A percentile compares a stretch with the other conserved stretches of the same genome.
These are phyloP conservation scores for Meloidogyne chitwoodi DNA, from an alignment of 1,140 invertebrate species.

Conservation along the genomic window DNA sequence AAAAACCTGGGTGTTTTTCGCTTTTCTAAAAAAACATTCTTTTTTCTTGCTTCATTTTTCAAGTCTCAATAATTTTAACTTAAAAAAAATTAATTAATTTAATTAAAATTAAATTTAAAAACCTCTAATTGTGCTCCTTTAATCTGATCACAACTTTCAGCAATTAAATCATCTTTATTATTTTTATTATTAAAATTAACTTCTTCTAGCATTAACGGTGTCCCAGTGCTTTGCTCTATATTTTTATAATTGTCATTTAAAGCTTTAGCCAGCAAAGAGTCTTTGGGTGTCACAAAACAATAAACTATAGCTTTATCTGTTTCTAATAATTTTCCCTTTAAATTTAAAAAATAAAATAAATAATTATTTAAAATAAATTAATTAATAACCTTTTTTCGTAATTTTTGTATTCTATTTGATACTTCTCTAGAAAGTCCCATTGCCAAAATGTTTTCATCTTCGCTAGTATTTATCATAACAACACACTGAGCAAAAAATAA, in stretches of 20 bases:
- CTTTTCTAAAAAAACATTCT: too few species aligned
- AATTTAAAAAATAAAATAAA: slow-evolving; percentile 4
- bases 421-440: slow-evolving; percentile 71
- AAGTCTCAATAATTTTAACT: slow-evolving; percentile 10
- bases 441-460: slow-evolving; percentile 44
- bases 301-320: slow-evolving; percentile 82
- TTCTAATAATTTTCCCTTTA: slow-evolving; percentile 76
- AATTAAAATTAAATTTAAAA: not conserved
- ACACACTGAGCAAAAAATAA: slow-evolving; percentile 43
- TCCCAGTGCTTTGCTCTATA: slow-evolving; percentile 67
- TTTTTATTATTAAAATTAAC: not conserved
- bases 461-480: slow-evolving; percentile 47
- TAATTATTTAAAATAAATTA: not conserved
- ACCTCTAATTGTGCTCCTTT: slow-evolving; percentile 30
- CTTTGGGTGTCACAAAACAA: slow-evolving; percentile 68
- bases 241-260: slow-evolving; percentile 71
- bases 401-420: slow-evolving; percentile 90
- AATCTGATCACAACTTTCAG: slow-evolving; percentile 14
- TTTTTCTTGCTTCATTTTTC: not conserved
- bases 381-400: slow-evolving; percentile 75
- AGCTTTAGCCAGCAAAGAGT: slow-evolving; percentile 69
- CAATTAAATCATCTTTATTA: not conserved
- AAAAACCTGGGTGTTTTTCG: too few species aligned
- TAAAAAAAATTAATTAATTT: not conserved
- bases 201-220: slow-evolving; percentile 21